These are phyloP conservation scores for Argopecten irradians DNA, from an alignment of 1,140 invertebrate genomes.

Conservation along the genomic window DNA sequence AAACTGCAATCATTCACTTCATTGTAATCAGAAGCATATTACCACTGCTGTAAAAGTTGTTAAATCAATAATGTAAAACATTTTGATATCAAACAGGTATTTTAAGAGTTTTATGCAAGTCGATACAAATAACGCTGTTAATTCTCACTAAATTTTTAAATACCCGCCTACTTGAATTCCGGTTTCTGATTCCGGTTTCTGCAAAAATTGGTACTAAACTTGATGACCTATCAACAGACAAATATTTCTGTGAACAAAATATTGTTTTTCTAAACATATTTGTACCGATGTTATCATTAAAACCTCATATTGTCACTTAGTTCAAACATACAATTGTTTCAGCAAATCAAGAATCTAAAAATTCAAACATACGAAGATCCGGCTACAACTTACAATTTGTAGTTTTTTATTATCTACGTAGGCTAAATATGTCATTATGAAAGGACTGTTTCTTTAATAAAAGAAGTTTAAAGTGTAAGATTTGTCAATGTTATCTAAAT, in stretches of 20 bases:
- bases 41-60: no score
- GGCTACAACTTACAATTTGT: not conserved
- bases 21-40: no score
- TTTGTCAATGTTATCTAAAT: no score
- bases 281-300: not conserved
- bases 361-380: not conserved
- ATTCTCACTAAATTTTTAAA: no score
- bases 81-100: no score
- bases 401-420: not conserved
- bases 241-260: not conserved
- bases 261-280: not conserved
- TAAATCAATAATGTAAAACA: no score
- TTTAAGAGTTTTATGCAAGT: no score
- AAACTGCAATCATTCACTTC: no score
- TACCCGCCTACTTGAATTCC: no score
- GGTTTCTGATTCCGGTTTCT: no score
- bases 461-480: not conserved
- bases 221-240: not conserved
- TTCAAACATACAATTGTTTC: not conserved
- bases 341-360: not conserved
- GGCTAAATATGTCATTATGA: not conserved
- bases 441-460: not conserved
- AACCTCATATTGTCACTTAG: not conserved
- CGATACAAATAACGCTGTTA: no score
- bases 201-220: not conserved